A percentile compares a stretch with the other conserved stretches of the same genome.
Evolutionary conservation across 2,113 vertebrate species (phyloP).

Genomic region (Amphilophus citrinellus): DNA sequence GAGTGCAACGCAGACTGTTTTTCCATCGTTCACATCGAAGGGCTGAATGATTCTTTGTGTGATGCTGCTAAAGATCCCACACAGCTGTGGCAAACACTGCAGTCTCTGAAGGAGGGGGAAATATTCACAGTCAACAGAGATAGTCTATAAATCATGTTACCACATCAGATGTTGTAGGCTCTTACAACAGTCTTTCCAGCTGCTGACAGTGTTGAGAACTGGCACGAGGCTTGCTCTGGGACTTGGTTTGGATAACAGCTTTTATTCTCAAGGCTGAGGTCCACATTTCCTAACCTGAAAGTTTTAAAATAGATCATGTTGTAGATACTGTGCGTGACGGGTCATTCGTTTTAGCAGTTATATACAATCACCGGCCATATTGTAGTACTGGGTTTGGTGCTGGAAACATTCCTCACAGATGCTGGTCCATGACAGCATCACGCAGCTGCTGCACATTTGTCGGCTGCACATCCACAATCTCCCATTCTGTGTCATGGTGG

Average conservation of each 20-base stretch:
- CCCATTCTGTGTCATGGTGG: not conserved
- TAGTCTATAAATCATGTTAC: slow-evolving; percentile 17
- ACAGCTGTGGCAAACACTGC: slow-evolving; percentile 8
- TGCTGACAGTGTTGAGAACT: not conserved
- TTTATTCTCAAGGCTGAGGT: not conserved
- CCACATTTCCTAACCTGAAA: not conserved
- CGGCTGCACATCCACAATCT: not conserved
- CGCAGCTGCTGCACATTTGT: rapidly evolving
- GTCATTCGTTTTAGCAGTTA: not conserved
- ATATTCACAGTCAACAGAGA: slow-evolving; percentile 47
- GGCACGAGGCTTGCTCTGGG: not conserved
- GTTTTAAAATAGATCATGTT: not conserved
- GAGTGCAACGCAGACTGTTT: slow-evolving; percentile 37
- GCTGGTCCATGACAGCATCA: not conserved
- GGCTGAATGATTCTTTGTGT: not conserved
- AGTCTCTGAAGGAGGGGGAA: slow-evolving; percentile 17
- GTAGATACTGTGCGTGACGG: not conserved
- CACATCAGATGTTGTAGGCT: slow-evolving; percentile 27
- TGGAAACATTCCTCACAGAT: not conserved
- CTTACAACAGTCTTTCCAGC: not conserved
- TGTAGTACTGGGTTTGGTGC: not conserved
- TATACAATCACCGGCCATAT: not conserved
- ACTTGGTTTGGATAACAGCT: not conserved
- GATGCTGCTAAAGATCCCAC: slow-evolving; percentile 1
- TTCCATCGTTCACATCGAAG: slow-evolving; percentile 41